Evolutionary conservation across 1,140 invertebrate genomes (phyloP).

Genomic region (Drosophila prosaltans): DNA sequence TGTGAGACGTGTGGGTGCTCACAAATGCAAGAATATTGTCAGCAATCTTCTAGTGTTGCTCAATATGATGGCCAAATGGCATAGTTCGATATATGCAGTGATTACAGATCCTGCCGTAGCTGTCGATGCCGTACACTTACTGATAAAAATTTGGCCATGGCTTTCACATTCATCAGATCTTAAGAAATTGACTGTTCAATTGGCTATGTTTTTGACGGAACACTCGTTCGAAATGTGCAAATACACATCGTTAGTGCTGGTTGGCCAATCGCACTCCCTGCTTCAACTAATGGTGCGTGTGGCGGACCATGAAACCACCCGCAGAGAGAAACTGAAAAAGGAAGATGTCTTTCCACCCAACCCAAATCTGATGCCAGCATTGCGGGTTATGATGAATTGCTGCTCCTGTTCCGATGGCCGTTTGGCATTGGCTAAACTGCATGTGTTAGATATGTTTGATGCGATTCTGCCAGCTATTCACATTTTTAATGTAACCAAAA

Average conservation of each 20-base stretch:
- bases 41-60: constrained; percentile 61
- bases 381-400: constrained; percentile 70
- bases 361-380: constrained; percentile 29
- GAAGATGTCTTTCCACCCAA: background rate
- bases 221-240: constrained; percentile 72
- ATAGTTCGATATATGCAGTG: constrained; percentile 35
- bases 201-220: constrained; percentile 62
- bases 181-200: constrained; percentile 51
- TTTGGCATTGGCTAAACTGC: constrained; percentile 60
- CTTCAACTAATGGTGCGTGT: constrained; percentile 65
- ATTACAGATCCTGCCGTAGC: constrained; percentile 49
- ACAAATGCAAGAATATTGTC: constrained; percentile 58
- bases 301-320: constrained; percentile 62
- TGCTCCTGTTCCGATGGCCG: constrained; percentile 69
- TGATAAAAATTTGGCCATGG: constrained; percentile 73
- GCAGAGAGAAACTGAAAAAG: constrained; percentile 35
- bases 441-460: constrained; percentile 81
- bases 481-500: constrained; percentile 47
- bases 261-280: constrained; percentile 55
- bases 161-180: constrained; percentile 59
- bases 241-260: constrained; percentile 43
- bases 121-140: constrained; percentile 23
- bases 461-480: constrained; percentile 58
- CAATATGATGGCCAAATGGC: constrained; percentile 66
- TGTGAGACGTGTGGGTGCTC: constrained; percentile 72